Evolutionary conservation across 2,888 invertebrate species (phyloP), one percentile per base, ranked within the genome.

Genomic region (Orthosia cruda): DNA sequence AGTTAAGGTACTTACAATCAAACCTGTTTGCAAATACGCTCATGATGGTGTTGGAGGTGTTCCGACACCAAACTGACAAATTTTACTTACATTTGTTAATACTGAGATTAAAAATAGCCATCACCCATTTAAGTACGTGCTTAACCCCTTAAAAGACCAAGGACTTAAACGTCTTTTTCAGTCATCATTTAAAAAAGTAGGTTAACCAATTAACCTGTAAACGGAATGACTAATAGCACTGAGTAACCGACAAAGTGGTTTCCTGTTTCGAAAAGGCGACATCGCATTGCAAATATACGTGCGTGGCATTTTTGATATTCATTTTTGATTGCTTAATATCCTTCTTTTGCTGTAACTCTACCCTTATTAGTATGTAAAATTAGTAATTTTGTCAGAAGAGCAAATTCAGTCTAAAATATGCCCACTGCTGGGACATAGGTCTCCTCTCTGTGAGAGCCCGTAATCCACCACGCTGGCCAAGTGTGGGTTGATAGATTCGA

Each of bases 151-250:
- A 52, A 52, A 49, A 52, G 18, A 63, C 40, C 3, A 26, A 32
- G 7, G 40, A 47, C 45, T 58, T 50, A 18, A 49, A 26, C 23
- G 40, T 57, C 20, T 79, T 73, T 68, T 78, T 78, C 61, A 67
- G 71, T 52, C 61, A 20, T 40, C 18, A 52, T 76, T 74, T 50
- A 71, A 86, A 63, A 47, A 91, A 91, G 88, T 91, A 84, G 92
- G 90, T 88, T 90, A 90, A 88, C 87, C 85, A 89, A 90, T 81
- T 90, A 90, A 90, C 88, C 89, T 89, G 91, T 84, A 90, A 84
- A 73, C 83, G 81, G 82, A 50, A 87, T 88, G 87, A 92, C 91
- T 92, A 85, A 93, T 91, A 89, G 75, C 77, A 77, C 89, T 92
- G 89, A 92, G 83, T 85, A 87, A 88, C 79, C 84, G 86, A 83